Base-by-base conservation (phyloP, 2,888 invertebrate species). In the Parasteatoda lunata region DNA sequence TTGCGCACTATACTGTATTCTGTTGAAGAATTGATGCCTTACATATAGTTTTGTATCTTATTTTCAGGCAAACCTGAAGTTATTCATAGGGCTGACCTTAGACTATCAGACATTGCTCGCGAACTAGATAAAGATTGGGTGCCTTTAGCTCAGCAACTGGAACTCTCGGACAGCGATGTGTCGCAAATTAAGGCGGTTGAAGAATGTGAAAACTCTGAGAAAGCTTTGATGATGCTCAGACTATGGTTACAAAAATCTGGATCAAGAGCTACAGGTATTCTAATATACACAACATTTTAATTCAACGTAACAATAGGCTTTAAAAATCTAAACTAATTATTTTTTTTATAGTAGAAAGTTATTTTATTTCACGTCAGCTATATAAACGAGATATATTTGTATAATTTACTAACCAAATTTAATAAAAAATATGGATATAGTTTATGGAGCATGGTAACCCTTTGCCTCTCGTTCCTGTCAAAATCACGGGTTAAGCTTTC, bases 211-310 rank as follows among this genome's bases (percentile, higher is more conserved):
- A 94, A 95, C 2, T 94, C 96, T 5, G 96, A 98, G 90, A 98
- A 98, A 92, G 97, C 97, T 0, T 96, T 97, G 91, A 95, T 97
- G 5, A 97, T 98, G 96, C 94, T 99, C 89, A 95, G 97, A 90
- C 94, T 98, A 69, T 99, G 98, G 99, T 94, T 97, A 91, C 95
- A 97, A 84, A 95, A 96, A n/a, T 89, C 78, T 77, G 86, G 84
- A 48, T 73, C 86, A 30, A 84, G 84, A 76, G 77, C 89, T 90
- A 89, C 92, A 93, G 96, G 95, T 87, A 54, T 54, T 3, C 11
- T 11, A 54, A 7, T 54, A 2, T 54, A 54, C 7, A 52, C 7
- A 54, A 54, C 11, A 54, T 11, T 54, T 1, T 11, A 54, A 54
- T 9, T 9, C 54, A 54, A 54, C 11, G 54, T 54, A 11, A 54